phyloP scores from a whole-genome alignment of 2,797 vertebrate genomes.

The Tamandua tetradactyla region DNA sequence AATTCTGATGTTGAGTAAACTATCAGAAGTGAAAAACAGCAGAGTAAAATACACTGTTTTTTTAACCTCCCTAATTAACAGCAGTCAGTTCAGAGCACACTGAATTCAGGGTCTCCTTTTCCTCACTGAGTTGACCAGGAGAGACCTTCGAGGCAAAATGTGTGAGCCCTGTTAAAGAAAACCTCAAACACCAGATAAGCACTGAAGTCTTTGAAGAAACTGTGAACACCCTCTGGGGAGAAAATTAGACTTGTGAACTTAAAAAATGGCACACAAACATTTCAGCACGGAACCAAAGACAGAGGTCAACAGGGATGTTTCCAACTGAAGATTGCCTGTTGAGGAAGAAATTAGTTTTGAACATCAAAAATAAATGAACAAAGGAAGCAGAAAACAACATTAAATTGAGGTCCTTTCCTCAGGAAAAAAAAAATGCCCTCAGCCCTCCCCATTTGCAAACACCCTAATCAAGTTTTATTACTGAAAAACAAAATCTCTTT shows the following conservation, averaged over 20 bases:
- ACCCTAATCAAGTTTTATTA: constrained; percentile 44
- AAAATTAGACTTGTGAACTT: constrained; percentile 83
- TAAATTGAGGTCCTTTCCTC: constrained; percentile 72
- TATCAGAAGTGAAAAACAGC: constrained; percentile 72
- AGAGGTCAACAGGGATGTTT: constrained; percentile 77
- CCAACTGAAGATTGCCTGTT: constrained; percentile 79
- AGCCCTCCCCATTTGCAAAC: neutral
- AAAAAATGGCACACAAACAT: constrained; percentile 66
- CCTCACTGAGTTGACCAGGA: constrained; percentile 61
- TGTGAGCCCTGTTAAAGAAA: constrained; percentile 69
- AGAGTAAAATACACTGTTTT: constrained; percentile 63
- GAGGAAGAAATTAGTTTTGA: constrained; percentile 83
- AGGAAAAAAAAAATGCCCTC: constrained; percentile 51
- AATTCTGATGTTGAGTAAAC: constrained; percentile 82
- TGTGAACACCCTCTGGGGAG: constrained; percentile 80
- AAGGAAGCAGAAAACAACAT: constrained; percentile 61
- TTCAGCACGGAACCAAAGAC: constrained; percentile 78
- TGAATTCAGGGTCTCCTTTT: constrained; percentile 57
- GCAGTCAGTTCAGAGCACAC: constrained; percentile 62
- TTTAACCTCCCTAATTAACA: constrained; percentile 77
- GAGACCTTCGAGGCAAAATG: constrained; percentile 72
- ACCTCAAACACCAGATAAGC: constrained; percentile 74
- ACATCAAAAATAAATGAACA: constrained; percentile 79
- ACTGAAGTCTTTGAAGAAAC: constrained; percentile 80
- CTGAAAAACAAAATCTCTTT: constrained; percentile 50